phyloP scores from a whole-genome alignment of 2,797 vertebrate species.

The Coregonus ussuriensis region DNA sequence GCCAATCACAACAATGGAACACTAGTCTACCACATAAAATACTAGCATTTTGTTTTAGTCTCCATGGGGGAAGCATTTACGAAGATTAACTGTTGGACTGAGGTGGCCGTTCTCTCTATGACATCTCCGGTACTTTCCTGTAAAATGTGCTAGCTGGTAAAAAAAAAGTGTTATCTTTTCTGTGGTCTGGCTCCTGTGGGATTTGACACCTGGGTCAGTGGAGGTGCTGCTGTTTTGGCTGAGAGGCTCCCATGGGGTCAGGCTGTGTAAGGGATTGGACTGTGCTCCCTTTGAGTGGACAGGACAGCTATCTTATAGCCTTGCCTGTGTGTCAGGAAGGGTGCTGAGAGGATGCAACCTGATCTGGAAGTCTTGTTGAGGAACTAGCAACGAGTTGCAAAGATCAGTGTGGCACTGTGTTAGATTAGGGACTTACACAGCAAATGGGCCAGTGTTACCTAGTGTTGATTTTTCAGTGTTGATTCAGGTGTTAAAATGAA shows the following conservation, averaged over 20 bases:
- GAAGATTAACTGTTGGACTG: neutral
- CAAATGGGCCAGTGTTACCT: no score
- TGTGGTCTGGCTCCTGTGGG: constrained; percentile 59
- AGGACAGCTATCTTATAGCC: constrained; percentile 55
- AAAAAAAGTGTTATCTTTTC: constrained; percentile 33
- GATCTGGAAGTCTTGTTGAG: constrained; percentile 62
- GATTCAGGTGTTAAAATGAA: no score
- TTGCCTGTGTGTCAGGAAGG: constrained; percentile 33
- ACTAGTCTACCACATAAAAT: constrained; percentile 37
- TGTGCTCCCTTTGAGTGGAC: constrained; percentile 72
- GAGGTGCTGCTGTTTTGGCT: constrained; percentile 70
- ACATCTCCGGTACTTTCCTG: constrained; percentile 32
- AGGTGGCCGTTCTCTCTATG: neutral
- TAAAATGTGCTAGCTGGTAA: constrained; percentile 10
- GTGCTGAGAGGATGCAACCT: constrained; percentile 71
- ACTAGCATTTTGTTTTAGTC: constrained; percentile 31
- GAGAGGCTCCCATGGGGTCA: constrained; percentile 65
- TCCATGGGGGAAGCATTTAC: neutral
- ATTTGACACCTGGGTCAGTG: constrained; percentile 69
- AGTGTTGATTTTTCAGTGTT: no score
- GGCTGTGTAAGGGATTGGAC: constrained; percentile 72
- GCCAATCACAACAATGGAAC: constrained; percentile 35
- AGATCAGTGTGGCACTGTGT: no score
- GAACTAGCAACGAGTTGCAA: no score
- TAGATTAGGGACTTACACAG: no score